Conservation (phyloP, 2,888 invertebrate genomes). For the Axea sp. region DNA sequence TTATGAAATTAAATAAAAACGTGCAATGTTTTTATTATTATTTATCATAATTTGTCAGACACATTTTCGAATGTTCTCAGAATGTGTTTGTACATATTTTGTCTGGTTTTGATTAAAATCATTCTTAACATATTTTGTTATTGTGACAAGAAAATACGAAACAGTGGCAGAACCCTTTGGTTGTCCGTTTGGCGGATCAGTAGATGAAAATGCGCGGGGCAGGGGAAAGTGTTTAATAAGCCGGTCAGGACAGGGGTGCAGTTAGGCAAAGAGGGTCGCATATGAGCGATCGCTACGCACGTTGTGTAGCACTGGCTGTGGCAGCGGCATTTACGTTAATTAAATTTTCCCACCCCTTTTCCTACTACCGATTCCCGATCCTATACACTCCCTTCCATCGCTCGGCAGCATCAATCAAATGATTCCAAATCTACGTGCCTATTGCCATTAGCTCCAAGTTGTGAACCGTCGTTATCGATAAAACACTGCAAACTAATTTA, state of each 20-base stretch:
- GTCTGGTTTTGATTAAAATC: no score
- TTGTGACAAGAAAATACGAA: conserved; percentile 47
- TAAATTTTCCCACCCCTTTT: conserved; percentile 76
- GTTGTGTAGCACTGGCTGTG: conserved; percentile 75
- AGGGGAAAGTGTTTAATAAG: conserved; percentile 73
- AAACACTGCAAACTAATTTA: conserved; percentile 55
- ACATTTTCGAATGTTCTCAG: background rate
- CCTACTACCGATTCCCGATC: conserved; percentile 61
- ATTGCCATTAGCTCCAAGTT: conserved; percentile 66
- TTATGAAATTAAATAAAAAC: no score
- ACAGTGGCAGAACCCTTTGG: conserved; percentile 47
- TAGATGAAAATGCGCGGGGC: conserved; percentile 46
- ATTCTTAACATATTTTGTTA: conserved; percentile 17
- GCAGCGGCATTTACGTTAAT: conserved; percentile 79
- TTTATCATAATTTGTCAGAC: no score
- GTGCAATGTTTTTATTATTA: background rate
- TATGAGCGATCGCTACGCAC: conserved; percentile 78
- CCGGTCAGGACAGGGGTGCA: conserved; percentile 62
- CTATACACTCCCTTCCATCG: conserved; percentile 54
- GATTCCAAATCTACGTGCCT: conserved; percentile 61
- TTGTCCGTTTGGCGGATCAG: conserved; percentile 56
- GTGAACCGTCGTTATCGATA: conserved; percentile 71
- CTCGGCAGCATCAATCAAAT: conserved; percentile 76
- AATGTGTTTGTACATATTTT: no score
- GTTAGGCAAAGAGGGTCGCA: conserved; percentile 66